Evolutionary conservation across 2,888 invertebrate genomes (phyloP), one percentile per base, ranked within the genome.

Genomic region (Apeira syringaria): DNA sequence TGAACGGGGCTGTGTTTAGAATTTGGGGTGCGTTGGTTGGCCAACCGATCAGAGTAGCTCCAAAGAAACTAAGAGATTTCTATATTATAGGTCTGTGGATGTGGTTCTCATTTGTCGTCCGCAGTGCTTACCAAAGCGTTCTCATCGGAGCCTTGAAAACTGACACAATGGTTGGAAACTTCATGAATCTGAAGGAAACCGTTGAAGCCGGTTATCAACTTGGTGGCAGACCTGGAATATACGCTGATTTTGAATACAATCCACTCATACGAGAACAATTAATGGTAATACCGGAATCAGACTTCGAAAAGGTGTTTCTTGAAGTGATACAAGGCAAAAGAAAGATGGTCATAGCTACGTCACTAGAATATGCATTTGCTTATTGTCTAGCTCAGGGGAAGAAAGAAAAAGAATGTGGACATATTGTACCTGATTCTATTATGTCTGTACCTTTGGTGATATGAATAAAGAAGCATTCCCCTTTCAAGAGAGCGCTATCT

Each of bases 51-150:
- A 58, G 59, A 28, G 64, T 83, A 1, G 57, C 62, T 5, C 83
- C 81, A 1, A 68, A 49, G 48, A 64, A 68, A n/a, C 83, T 83
- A 26, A 59, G 83, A 47, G 83, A 84, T 56, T 79, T 82, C 39
- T 84, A 84, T 39, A 66, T 84, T 5, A 55, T 84, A 7, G 56
- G 66, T 9, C 37, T 84, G 11, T 85, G 84, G 84, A 56, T 85
- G 35, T 82, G 79, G 80, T 85, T 84, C 13, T 76, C 80, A 0
- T 85, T 83, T 45, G 76, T 82, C 1, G 64, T 83, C 2, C 69
- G 84, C 22, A 83, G 68, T 47, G 80, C 76, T 5, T 84, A 84
- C 39, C 83, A 84, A 52, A 83, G 81, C 41, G 81, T 83, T 2
- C 59, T 85, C 2, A 83, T 84, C 25, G 76, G 78, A 8, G 79